Percentiles rank a stretch among this genome's conserved stretches.
Evolutionary conservation across 2,113 vertebrate species (phyloP).

Genomic region (Phrynosoma platyrhinos): DNA sequence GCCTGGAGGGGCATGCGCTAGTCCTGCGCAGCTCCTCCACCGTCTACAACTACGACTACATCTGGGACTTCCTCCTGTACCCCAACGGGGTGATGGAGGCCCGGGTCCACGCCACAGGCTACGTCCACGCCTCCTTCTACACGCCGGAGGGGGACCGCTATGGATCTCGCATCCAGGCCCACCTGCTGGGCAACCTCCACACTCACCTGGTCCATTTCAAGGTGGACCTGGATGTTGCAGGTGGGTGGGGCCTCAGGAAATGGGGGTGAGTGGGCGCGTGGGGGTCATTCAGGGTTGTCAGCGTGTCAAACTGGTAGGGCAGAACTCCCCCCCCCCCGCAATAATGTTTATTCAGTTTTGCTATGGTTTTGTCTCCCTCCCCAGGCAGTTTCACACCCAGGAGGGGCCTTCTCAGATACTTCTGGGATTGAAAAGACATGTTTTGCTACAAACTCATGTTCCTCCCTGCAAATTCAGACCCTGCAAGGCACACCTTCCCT

Average conservation of each 20-base stretch:
- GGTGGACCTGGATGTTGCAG: slow-evolving; percentile 91
- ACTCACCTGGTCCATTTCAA: slow-evolving; percentile 93
- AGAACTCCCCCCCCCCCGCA: no score
- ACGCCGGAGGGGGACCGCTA: slow-evolving; percentile 83
- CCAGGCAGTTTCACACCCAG: no score
- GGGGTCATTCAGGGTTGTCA: no score
- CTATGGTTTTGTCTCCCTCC: no score
- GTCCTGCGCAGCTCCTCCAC: slow-evolving; percentile 89
- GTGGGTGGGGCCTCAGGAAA: slow-evolving; percentile 65
- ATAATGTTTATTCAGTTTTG: no score
- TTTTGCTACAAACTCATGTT: no score
- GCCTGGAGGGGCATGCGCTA: slow-evolving; percentile 84
- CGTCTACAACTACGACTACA: slow-evolving; percentile 95
- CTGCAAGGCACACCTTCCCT: no score
- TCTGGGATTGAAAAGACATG: no score
- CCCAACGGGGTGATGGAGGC: slow-evolving; percentile 90
- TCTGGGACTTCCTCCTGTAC: slow-evolving; percentile 93
- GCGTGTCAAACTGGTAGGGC: no score
- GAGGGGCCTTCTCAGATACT: no score
- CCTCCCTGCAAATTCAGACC: no score
- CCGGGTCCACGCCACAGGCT: slow-evolving; percentile 90
- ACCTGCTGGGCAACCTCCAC: slow-evolving; percentile 91
- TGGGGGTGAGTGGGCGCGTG: no score
- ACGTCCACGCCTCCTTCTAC: slow-evolving; percentile 89
- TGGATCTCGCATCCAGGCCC: slow-evolving; percentile 84